These are phyloP conservation scores for Eupeodes latifasciatus DNA, from an alignment of 2,888 invertebrate genomes.

Conservation along the genomic window DNA sequence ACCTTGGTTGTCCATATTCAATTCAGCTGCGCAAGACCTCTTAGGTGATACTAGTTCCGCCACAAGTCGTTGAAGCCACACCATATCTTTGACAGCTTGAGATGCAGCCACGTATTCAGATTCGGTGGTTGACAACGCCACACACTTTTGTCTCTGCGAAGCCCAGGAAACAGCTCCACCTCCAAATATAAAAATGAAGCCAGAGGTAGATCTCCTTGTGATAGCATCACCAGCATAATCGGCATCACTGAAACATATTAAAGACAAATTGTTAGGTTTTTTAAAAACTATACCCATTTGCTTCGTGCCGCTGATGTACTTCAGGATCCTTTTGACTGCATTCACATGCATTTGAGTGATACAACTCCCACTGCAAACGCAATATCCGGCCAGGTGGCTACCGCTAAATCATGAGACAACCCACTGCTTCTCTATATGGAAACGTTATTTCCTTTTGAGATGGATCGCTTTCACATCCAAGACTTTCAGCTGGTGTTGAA, in stretches of 20 bases:
- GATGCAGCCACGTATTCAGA: conserved; percentile 60
- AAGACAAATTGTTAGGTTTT: conserved; percentile 15
- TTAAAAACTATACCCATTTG: conserved; percentile 43
- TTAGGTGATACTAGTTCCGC: conserved; percentile 11
- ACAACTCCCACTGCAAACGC: conserved; percentile 68
- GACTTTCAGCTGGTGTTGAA: conserved; percentile 65
- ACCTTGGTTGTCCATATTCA: conserved; percentile 52
- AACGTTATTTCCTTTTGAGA: conserved; percentile 66
- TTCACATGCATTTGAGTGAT: conserved; percentile 27
- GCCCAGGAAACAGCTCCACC: conserved; percentile 39
- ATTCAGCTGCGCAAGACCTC: background rate
- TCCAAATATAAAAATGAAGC: conserved; percentile 31
- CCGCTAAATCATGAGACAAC: conserved; percentile 73
- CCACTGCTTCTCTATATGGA: conserved; percentile 74
- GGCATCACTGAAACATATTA: conserved; percentile 49
- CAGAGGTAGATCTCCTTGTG: too few relatives aligned
- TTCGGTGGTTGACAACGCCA: conserved; percentile 50
- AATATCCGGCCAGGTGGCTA: conserved; percentile 75
- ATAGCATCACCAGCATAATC: background rate
- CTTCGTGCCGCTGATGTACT: conserved; percentile 42
- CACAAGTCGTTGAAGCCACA: conserved; percentile 47
- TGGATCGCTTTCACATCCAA: background rate
- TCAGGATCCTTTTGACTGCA: conserved; percentile 41
- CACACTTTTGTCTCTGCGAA: conserved; percentile 55
- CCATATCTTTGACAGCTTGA: conserved; percentile 49